Conservation (phyloP, 2,888 invertebrate species). For the Sympetrum striolatum region DNA sequence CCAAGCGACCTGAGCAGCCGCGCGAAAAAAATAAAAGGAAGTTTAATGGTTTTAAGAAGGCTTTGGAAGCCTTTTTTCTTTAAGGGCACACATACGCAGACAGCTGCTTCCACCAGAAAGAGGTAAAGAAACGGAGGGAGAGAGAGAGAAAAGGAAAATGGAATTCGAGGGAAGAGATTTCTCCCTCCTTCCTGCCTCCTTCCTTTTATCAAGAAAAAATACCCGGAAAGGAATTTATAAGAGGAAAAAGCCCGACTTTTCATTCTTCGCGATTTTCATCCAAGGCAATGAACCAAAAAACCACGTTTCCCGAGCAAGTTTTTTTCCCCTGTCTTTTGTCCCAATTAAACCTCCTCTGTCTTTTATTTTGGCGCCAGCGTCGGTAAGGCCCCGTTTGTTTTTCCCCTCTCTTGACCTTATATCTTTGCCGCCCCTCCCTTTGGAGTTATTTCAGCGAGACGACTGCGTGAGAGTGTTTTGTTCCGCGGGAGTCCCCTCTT, state of each 20-base stretch:
- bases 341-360: slow-evolving; percentile 3
- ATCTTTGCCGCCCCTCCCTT: background rate
- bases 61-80: background rate
- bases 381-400: background rate
- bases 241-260: background rate
- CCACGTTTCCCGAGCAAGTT: background rate
- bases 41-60: background rate
- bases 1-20: background rate
- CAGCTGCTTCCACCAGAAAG: background rate
- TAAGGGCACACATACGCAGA: background rate
- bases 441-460: background rate
- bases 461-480: background rate
- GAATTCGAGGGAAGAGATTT: background rate
- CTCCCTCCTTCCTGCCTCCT: background rate
- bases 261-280: background rate
- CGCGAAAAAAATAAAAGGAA: background rate
- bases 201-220: background rate
- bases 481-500: background rate
- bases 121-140: background rate
- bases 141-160: background rate
- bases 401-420: background rate
- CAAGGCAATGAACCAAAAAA: background rate
- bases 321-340: background rate
- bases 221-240: background rate
- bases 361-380: slow-evolving; percentile 2